Evolutionary conservation across 2,888 invertebrate genomes (phyloP).

Genomic region (Prosapia bicincta): DNA sequence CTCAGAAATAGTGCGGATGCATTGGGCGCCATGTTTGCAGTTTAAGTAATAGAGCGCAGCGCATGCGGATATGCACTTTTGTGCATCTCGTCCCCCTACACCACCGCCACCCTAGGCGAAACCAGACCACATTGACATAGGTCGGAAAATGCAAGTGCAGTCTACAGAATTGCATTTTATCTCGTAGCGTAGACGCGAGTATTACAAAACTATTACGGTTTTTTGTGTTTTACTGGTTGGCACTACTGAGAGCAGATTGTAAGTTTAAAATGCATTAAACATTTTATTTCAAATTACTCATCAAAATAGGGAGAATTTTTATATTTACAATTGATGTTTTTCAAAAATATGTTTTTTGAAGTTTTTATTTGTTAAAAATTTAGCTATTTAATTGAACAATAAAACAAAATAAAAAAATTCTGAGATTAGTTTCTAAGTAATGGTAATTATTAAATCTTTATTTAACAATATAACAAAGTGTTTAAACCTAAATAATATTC

Average conservation of each 20-base stretch:
- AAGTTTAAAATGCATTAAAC: too few species aligned
- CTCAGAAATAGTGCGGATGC: not conserved
- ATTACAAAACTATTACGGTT: not conserved
- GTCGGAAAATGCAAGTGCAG: constrained; percentile 15
- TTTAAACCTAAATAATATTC: too few species aligned
- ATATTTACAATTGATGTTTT: too few species aligned
- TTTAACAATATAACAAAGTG: too few species aligned
- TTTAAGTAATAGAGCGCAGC: not conserved
- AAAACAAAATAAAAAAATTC: too few species aligned
- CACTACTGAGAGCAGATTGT: not conserved
- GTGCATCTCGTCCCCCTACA: constrained; percentile 11
- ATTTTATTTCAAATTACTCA: too few species aligned
- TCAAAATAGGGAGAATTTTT: too few species aligned
- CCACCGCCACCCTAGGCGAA: constrained; percentile 10
- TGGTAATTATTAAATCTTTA: too few species aligned
- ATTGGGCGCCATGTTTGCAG: not conserved
- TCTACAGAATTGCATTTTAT: not conserved
- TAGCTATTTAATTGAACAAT: too few species aligned
- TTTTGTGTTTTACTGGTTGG: not conserved
- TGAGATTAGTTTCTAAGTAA: too few species aligned
- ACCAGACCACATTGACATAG: constrained; percentile 22
- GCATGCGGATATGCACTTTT: constrained; percentile 25
- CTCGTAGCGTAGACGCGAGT: not conserved
- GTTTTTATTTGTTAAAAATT: too few species aligned
- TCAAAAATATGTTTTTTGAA: too few species aligned